These are phyloP conservation scores for Olivierus martensii DNA, from an alignment of 1,140 invertebrate genomes.

Conservation along the genomic window DNA sequence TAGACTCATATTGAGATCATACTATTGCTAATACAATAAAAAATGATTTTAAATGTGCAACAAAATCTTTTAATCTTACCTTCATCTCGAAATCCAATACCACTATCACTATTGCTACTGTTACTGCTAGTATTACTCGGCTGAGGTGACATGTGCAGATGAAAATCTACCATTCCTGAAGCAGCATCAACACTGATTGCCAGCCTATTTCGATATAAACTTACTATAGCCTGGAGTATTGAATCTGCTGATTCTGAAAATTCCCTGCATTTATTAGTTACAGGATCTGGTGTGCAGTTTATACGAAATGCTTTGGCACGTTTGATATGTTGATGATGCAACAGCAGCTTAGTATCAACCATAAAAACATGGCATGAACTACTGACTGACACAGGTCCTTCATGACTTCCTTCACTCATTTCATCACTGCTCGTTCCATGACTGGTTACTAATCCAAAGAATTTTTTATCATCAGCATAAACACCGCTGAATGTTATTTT, in stretches of 20 bases:
- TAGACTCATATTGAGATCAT: no score
- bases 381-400: slow-evolving; percentile 38
- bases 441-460: slow-evolving; percentile 81
- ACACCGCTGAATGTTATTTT: slow-evolving; percentile 78
- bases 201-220: slow-evolving; percentile 25
- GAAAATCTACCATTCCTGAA: slow-evolving; percentile 15
- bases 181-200: slow-evolving; percentile 31
- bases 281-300: slow-evolving; percentile 45
- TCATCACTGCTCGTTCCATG: slow-evolving; percentile 32
- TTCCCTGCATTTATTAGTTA: slow-evolving; percentile 36
- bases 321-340: slow-evolving; percentile 52
- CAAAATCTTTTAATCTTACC: slow-evolving; percentile 23
- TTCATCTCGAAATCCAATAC: slow-evolving; percentile 81
- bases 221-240: slow-evolving; percentile 43
- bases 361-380: slow-evolving; percentile 93
- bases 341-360: slow-evolving; percentile 63
- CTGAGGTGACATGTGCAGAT: slow-evolving; percentile 44
- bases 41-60: no score
- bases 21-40: no score
- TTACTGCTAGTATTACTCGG: slow-evolving; percentile 58
- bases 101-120: slow-evolving; percentile 87
- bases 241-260: slow-evolving; percentile 80
- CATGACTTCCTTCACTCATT: slow-evolving; percentile 19
- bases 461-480: slow-evolving; percentile 63
- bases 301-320: slow-evolving; percentile 62